These are phyloP conservation scores for Sinelater perroti DNA, from an alignment of 2,888 invertebrate genomes.

Conservation along the genomic window DNA sequence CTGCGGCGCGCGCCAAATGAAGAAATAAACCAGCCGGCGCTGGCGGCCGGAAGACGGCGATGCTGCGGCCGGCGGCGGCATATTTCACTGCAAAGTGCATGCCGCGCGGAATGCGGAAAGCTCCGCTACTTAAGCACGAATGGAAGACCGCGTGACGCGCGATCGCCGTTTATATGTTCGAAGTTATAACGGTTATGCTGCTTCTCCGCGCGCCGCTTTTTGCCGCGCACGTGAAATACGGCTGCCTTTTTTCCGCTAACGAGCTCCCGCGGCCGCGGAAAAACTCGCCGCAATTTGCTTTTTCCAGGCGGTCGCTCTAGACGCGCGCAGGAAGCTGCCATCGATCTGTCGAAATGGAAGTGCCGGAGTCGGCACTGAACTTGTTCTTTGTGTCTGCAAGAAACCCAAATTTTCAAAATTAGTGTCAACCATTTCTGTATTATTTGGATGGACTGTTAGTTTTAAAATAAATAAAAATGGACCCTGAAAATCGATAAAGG, in stretches of 20 bases:
- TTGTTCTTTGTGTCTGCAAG: too few relatives aligned
- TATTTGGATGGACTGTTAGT: too few relatives aligned
- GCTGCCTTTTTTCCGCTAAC: constrained; percentile 18
- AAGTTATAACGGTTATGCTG: constrained; percentile 34
- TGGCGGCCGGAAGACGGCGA: constrained; percentile 19
- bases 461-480: too few relatives aligned
- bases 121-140: constrained; percentile 43
- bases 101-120: constrained; percentile 44
- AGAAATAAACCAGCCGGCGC: constrained; percentile 9
- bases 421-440: too few relatives aligned
- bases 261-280: constrained; percentile 14
- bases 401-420: too few relatives aligned
- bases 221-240: constrained; percentile 22
- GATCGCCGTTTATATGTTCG: constrained; percentile 37
- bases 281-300: too few relatives aligned
- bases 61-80: constrained; percentile 22
- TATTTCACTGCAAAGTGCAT: constrained; percentile 35
- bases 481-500: too few relatives aligned
- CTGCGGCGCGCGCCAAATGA: constrained; percentile 1
- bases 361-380: too few relatives aligned
- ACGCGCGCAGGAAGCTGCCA: too few relatives aligned
- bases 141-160: constrained; percentile 44
- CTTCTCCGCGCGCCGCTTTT: constrained; percentile 17
- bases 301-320: too few relatives aligned
- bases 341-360: too few relatives aligned